Evolutionary conservation across 2,113 vertebrate genomes (phyloP).

Genomic region (Dipodomys merriami): DNA sequence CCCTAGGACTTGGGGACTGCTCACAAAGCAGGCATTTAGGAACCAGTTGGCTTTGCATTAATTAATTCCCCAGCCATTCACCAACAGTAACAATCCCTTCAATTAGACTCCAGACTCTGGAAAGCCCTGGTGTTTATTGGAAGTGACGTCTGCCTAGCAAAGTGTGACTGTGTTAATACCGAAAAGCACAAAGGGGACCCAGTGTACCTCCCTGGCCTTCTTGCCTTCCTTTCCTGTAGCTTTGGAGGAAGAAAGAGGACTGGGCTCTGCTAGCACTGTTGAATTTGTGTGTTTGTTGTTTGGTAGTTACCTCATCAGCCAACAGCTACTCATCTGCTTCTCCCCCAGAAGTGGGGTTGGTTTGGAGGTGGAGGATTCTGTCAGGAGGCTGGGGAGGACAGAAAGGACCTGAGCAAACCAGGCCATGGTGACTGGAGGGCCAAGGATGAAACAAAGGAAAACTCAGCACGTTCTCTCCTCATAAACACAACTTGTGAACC

Average conservation of each 20-base stretch:
- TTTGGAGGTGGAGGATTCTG: neutral
- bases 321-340: neutral
- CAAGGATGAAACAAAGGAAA: neutral
- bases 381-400: neutral
- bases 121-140: constrained; percentile 82
- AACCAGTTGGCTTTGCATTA: constrained; percentile 85
- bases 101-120: constrained; percentile 79
- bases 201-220: neutral
- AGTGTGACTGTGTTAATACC: constrained; percentile 77
- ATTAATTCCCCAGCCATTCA: constrained; percentile 87
- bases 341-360: accelerated
- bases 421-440: neutral
- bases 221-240: neutral
- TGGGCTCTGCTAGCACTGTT: neutral
- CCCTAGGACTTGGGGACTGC: constrained; percentile 69
- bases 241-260: constrained; percentile 44
- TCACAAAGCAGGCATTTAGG: constrained; percentile 88
- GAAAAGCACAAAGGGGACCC: constrained; percentile 57
- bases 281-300: constrained; percentile 33
- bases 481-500: neutral
- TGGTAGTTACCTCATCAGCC: neutral
- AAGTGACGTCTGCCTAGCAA: constrained; percentile 82
- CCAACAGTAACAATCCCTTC: constrained; percentile 85
- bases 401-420: neutral
- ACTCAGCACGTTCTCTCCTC: neutral